Evolutionary conservation across 2,797 vertebrate species (phyloP), one percentile per base, ranked within the genome.

Genomic region (Intellagama lesueurii): DNA sequence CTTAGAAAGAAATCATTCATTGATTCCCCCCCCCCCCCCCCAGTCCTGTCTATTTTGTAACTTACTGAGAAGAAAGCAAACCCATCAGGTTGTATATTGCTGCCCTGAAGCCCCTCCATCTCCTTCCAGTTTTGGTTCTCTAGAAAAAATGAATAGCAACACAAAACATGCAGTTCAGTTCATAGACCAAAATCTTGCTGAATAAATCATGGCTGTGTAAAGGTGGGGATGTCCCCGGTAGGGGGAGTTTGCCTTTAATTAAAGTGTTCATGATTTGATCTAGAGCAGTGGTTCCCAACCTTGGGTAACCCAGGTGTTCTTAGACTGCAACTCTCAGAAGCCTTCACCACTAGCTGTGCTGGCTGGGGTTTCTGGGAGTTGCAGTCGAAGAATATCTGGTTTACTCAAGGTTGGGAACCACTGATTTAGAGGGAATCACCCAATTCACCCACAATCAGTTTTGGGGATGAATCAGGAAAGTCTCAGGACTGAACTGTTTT

Each of bases 1-100:
- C 16, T 17, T 22, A 0, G 11, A 0, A 0, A 1, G 77, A 81
- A 77, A 88, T 0, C 0, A 75, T 88, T 2, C 1, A 85, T 12
- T 85, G 11, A 17, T 40, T n/a, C n/a, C 87, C 14, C 87, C 47
- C 88, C 66, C 80, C 1, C 30, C 79, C 28, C 11, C 26, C 69
- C 30, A 24, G 4, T 0, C 7, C 2, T 24, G n/a, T 3, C 60
- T 64, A 14, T 64, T 9, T 14, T 79, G 26, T 22, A 73, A 64
- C 14, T 56, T 32, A 5, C 9, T n/a, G 24, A 52, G 17, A 7
- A 17, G 40, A 76, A 70, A 56, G 66, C n/a, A 87, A 60, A 16
- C 32, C 12, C 60, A 64, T 64, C 4, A 16, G 72, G 52, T 32
- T 40, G 4, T 60, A 19, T 30, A 40, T 81, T 76, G 35, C 35